phyloP scores from a whole-genome alignment of 2,113 vertebrate species.

The Trochalopteron elliotii region DNA sequence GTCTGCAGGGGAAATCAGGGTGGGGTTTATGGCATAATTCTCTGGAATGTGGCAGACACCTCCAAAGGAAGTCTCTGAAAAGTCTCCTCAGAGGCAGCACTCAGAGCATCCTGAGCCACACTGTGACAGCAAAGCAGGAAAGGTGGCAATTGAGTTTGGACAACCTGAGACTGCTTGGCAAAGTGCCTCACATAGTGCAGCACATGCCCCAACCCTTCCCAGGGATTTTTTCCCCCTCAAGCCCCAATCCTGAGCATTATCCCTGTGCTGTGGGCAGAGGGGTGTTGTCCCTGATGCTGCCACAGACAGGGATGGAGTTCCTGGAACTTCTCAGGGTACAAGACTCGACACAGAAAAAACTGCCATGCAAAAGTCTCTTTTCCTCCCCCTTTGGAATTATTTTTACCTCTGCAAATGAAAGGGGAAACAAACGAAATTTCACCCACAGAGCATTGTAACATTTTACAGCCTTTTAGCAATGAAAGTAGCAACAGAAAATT shows the following conservation, averaged over 20 bases:
- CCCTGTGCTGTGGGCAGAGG: background rate
- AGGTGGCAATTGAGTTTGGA: background rate
- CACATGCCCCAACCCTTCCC: background rate
- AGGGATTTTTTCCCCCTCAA: background rate
- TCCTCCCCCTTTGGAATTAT: background rate
- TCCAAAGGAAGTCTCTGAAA: background rate
- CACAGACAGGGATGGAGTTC: fast-evolving
- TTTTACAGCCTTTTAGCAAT: background rate
- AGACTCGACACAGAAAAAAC: background rate
- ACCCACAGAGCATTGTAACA: background rate
- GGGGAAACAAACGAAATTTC: background rate
- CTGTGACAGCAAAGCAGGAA: background rate
- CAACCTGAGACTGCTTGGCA: background rate
- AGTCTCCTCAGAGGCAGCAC: background rate
- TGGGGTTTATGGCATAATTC: too few species aligned
- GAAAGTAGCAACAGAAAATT: background rate
- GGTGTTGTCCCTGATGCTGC: background rate
- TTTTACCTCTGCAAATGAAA: background rate
- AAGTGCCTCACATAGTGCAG: background rate
- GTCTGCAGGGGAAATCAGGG: background rate
- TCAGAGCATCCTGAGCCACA: background rate
- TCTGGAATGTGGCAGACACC: background rate
- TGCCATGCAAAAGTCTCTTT: background rate
- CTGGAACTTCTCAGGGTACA: background rate
- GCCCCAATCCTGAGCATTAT: background rate